phyloP scores from a whole-genome alignment of 2,888 invertebrate species.

The Melanostoma scalare region DNA sequence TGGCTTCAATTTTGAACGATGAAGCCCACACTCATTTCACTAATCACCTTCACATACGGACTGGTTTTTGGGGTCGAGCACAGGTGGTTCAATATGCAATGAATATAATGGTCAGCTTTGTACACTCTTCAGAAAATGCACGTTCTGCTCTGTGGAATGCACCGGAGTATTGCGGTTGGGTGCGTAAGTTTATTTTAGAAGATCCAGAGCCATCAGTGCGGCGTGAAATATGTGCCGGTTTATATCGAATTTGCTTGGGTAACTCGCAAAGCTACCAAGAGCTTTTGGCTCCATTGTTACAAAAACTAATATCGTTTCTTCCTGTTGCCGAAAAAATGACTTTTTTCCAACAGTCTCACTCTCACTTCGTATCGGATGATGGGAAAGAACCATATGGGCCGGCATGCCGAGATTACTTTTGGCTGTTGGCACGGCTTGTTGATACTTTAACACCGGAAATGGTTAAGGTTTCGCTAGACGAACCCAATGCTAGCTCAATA shows the following conservation, averaged over 20 bases:
- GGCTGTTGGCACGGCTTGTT: slow-evolving; percentile 93
- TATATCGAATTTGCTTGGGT: slow-evolving; percentile 93
- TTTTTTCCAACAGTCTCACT: slow-evolving; percentile 77
- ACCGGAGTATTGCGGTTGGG: slow-evolving; percentile 89
- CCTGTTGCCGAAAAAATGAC: slow-evolving; percentile 94
- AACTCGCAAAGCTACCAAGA: slow-evolving; percentile 84
- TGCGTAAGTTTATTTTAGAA: slow-evolving; percentile 92
- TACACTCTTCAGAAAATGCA: slow-evolving; percentile 92
- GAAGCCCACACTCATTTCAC: slow-evolving; percentile 85
- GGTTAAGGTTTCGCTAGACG: slow-evolving; percentile 86
- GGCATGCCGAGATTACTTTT: slow-evolving; percentile 96
- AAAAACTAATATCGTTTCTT: slow-evolving; percentile 90
- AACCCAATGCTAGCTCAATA: slow-evolving; percentile 84
- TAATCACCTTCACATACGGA: slow-evolving; percentile 90
- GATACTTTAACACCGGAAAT: slow-evolving; percentile 92
- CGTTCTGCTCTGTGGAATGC: slow-evolving; percentile 89
- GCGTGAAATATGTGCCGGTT: slow-evolving; percentile 94
- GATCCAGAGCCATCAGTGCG: slow-evolving; percentile 96
- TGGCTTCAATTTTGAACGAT: slow-evolving; percentile 94
- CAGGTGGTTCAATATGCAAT: slow-evolving; percentile 96
- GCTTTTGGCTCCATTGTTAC: slow-evolving; percentile 90
- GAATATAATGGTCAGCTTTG: slow-evolving; percentile 95
- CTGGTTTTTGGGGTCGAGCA: slow-evolving; percentile 95
- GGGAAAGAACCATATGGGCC: slow-evolving; percentile 98
- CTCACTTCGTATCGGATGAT: slow-evolving; percentile 79